These are phyloP conservation scores for Nycteola revayana DNA, from an alignment of 2,888 invertebrate species.

Conservation along the genomic window DNA sequence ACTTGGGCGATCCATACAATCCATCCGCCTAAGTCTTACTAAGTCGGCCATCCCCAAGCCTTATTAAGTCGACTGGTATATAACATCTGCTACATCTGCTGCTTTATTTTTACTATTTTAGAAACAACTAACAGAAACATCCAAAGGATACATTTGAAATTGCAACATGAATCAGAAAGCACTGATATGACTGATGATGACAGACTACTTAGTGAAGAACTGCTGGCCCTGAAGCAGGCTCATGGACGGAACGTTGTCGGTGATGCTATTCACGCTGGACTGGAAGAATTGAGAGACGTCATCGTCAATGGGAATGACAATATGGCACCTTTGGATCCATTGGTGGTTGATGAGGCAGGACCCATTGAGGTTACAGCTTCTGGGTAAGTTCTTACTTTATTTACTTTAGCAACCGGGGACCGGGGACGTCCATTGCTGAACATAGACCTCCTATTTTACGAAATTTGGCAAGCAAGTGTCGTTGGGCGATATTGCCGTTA, in stretches of 20 bases:
- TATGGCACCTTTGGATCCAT: constrained; percentile 47
- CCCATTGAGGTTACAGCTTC: constrained; percentile 31
- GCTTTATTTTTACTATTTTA: too few relatives aligned
- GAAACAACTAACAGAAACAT: neutral
- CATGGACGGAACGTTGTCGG: constrained; percentile 31
- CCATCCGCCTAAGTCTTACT: too few relatives aligned
- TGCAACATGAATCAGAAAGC: constrained; percentile 13
- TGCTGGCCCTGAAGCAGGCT: constrained; percentile 3
- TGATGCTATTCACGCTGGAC: constrained; percentile 26
- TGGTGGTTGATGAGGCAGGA: constrained; percentile 36
- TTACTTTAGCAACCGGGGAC: too few relatives aligned
- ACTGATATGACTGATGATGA: constrained; percentile 17
- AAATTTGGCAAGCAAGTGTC: too few relatives aligned
- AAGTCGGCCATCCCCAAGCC: too few relatives aligned
- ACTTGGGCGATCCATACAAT: too few relatives aligned
- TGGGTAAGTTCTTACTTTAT: too few relatives aligned
- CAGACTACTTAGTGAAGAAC: constrained; percentile 13
- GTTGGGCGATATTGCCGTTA: too few relatives aligned
- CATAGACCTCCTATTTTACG: too few relatives aligned
- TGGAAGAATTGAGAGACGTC: constrained; percentile 45
- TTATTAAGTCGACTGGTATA: too few relatives aligned
- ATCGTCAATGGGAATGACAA: constrained; percentile 50
- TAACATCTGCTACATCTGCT: too few relatives aligned
- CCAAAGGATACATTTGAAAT: constrained; percentile 17
- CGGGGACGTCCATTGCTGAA: too few relatives aligned